Conservation (phyloP, 1,140 invertebrate species). For the Dicyema japonicum region DNA sequence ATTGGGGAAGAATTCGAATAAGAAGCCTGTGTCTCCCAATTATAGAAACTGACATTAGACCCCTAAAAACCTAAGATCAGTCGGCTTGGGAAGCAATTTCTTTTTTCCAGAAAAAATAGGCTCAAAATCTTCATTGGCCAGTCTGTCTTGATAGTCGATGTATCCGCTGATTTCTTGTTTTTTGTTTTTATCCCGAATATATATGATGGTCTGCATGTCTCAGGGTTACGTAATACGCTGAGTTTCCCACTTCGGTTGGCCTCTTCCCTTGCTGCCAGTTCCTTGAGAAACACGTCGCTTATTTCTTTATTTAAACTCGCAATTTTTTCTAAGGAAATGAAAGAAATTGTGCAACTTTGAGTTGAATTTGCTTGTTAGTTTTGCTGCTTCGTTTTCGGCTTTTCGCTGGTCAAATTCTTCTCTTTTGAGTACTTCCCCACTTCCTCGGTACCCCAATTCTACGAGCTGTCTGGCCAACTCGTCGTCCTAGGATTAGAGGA, state of each 20-base stretch:
- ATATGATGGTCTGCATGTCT: constrained; percentile 30
- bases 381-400: constrained; percentile 16
- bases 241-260: constrained; percentile 30
- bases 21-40: constrained; percentile 30
- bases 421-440: constrained; percentile 19
- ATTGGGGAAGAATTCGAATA: constrained; percentile 31
- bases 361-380: constrained; percentile 11
- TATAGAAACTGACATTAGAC: constrained; percentile 25
- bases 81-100: constrained; percentile 26
- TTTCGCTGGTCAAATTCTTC: constrained; percentile 21
- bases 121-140: constrained; percentile 34
- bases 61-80: constrained; percentile 35
- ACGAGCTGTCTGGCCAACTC: constrained; percentile 21
- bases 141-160: constrained; percentile 35
- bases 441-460: constrained; percentile 20
- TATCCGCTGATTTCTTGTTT: constrained; percentile 37
- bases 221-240: constrained; percentile 11
- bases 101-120: constrained; percentile 31
- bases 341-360: too few relatives aligned
- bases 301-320: constrained; percentile 18
- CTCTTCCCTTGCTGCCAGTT: constrained; percentile 31
- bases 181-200: constrained; percentile 28
- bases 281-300: constrained; percentile 27
- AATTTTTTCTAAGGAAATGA: constrained; percentile 15
- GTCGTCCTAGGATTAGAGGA: constrained; percentile 15